These are phyloP conservation scores for Ophthalmolycus amberensis DNA, from an alignment of 2,113 vertebrate species.

Conservation along the genomic window DNA sequence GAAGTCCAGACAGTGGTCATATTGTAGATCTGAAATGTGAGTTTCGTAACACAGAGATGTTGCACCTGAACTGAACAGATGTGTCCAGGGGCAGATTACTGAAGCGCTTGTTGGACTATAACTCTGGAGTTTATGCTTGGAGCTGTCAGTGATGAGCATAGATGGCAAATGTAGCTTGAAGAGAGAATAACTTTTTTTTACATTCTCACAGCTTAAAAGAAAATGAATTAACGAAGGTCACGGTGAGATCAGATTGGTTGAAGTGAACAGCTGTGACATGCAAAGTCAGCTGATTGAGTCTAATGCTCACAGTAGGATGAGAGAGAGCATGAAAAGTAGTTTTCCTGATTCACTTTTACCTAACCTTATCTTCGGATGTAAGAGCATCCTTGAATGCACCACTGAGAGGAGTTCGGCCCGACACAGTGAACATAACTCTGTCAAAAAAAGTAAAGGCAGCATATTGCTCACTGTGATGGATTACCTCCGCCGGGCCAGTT, in stretches of 20 bases:
- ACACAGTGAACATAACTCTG: slow-evolving; percentile 10
- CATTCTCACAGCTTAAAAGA: background rate
- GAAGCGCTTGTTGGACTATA: background rate
- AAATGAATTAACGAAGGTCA: background rate
- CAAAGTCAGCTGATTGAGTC: background rate
- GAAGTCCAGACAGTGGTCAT: background rate
- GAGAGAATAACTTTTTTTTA: background rate
- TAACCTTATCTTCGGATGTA: background rate
- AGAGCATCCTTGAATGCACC: slow-evolving; percentile 2
- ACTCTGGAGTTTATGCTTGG: background rate
- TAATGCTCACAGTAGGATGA: background rate
- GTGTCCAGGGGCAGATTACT: background rate
- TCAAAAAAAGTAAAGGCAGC: slow-evolving; percentile 29
- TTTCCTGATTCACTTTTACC: background rate
- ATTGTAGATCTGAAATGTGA: background rate
- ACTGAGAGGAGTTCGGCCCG: background rate
- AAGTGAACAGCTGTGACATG: background rate
- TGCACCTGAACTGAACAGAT: background rate
- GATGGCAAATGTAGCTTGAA: background rate
- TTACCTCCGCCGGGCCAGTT: no score
- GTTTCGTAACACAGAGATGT: background rate
- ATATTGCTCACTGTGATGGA: slow-evolving; percentile 56
- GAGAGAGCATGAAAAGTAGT: background rate
- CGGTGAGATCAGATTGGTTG: background rate
- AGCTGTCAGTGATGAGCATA: no score